Percentiles rank a stretch among this genome's conserved stretches.
phyloP scores from a whole-genome alignment of 2,888 invertebrate species.

The Stictocephala bisonia region DNA sequence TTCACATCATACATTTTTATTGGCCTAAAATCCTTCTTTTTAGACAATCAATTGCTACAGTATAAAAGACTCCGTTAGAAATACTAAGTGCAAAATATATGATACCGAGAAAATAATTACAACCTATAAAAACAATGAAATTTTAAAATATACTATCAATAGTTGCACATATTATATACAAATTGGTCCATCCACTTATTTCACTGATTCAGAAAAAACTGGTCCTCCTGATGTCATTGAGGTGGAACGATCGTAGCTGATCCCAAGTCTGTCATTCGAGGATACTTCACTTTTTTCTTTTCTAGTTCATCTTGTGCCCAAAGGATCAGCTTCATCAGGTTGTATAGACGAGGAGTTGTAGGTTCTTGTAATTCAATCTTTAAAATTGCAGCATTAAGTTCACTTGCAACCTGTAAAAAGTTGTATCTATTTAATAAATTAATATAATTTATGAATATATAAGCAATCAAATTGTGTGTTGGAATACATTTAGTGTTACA shows the following conservation, averaged over 20 bases:
- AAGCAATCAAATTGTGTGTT: no score
- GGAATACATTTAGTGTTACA: no score
- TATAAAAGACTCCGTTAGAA: no score
- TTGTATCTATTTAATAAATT: no score
- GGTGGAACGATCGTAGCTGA: constrained; percentile 75
- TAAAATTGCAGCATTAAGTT: constrained; percentile 96
- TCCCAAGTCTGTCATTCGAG: constrained; percentile 93
- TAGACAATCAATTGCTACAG: no score
- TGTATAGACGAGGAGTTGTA: constrained; percentile 91
- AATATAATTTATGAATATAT: no score
- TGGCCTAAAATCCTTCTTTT: no score
- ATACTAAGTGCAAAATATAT: no score
- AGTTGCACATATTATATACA: background rate
- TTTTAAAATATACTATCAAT: no score
- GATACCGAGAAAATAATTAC: no score
- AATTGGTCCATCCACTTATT: background rate
- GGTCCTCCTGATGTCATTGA: constrained; percentile 47
- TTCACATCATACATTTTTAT: no score
- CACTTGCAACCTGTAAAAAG: constrained; percentile 84
- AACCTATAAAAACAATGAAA: no score
- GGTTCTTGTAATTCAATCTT: constrained; percentile 93
- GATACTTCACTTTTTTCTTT: constrained; percentile 93
- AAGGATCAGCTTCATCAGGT: constrained; percentile 89
- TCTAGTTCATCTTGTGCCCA: constrained; percentile 98
- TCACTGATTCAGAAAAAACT: constrained; percentile 38